Conservation (phyloP, 1,140 invertebrate genomes). For the Pseudomyrmex gracilis region DNA sequence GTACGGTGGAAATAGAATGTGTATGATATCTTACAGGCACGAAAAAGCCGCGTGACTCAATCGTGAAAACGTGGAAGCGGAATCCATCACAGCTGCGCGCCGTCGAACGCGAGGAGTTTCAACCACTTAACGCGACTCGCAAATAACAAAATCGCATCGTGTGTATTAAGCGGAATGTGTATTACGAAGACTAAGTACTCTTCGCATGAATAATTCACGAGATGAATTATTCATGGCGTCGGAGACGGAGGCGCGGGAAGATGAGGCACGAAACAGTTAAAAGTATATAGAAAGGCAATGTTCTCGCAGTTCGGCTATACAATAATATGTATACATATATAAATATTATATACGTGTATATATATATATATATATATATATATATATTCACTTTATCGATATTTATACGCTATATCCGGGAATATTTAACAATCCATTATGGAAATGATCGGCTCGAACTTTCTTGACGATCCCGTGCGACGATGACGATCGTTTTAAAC, state of each 20-base stretch:
- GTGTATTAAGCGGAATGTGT: constrained; percentile 56
- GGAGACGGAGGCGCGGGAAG: constrained; percentile 15
- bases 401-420: neutral
- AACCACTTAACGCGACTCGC: constrained; percentile 36
- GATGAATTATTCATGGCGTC: constrained; percentile 66
- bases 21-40: no score
- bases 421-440: constrained; percentile 57
- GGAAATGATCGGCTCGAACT: constrained; percentile 15
- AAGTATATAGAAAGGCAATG: constrained; percentile 36
- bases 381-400: neutral
- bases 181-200: constrained; percentile 54
- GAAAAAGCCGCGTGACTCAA: neutral
- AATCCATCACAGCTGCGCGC: neutral
- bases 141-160: constrained; percentile 35
- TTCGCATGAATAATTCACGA: constrained; percentile 68
- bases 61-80: neutral
- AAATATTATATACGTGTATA: no score
- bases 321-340: no score
- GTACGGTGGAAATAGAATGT: neutral
- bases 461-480: neutral
- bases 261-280: constrained; percentile 48
- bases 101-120: constrained; percentile 8
- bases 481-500: constrained; percentile 47
- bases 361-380: no score
- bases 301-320: neutral